A percentile compares a stretch with the other conserved stretches of the same genome.
phyloP scores from a whole-genome alignment of 2,888 invertebrate genomes.

The Cheiracanthium punctorium region DNA sequence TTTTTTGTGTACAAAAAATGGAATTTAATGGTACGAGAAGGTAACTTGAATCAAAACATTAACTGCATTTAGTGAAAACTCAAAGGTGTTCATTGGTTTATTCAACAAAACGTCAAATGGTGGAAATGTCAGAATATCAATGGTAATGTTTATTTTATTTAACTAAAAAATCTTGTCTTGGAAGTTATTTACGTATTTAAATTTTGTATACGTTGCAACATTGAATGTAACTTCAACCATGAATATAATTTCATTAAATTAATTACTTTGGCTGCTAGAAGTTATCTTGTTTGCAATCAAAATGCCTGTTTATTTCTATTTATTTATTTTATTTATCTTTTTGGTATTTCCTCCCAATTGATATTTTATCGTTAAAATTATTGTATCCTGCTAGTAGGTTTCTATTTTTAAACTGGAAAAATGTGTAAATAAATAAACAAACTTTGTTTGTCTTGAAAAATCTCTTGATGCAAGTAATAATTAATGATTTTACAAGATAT shows the following conservation, averaged over 20 bases:
- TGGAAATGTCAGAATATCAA: slow-evolving; percentile 70
- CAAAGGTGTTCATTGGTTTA: slow-evolving; percentile 32
- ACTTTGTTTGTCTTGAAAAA: too few relatives aligned
- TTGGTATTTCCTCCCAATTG: too few relatives aligned
- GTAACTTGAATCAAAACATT: not conserved
- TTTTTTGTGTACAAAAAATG: not conserved
- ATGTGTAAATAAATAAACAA: too few relatives aligned
- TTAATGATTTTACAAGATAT: too few relatives aligned
- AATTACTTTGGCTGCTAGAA: too few relatives aligned
- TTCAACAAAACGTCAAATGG: slow-evolving; percentile 49
- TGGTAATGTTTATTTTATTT: slow-evolving; percentile 40
- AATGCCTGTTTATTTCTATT: too few relatives aligned
- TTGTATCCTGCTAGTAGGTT: too few relatives aligned
- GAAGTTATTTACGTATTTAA: not conserved
- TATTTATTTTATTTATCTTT: too few relatives aligned
- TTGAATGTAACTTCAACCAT: not conserved
- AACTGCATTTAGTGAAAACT: slow-evolving; percentile 9
- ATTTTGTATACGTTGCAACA: not conserved
- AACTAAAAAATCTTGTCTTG: not conserved
- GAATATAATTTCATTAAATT: not conserved
- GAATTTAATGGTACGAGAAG: not conserved
- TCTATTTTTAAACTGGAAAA: too few relatives aligned
- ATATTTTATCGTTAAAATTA: too few relatives aligned
- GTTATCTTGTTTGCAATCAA: not conserved
- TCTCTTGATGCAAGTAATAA: too few relatives aligned